Base-by-base conservation (phyloP, 1,140 invertebrate genomes). In the Euura saliciscinereae region DNA sequence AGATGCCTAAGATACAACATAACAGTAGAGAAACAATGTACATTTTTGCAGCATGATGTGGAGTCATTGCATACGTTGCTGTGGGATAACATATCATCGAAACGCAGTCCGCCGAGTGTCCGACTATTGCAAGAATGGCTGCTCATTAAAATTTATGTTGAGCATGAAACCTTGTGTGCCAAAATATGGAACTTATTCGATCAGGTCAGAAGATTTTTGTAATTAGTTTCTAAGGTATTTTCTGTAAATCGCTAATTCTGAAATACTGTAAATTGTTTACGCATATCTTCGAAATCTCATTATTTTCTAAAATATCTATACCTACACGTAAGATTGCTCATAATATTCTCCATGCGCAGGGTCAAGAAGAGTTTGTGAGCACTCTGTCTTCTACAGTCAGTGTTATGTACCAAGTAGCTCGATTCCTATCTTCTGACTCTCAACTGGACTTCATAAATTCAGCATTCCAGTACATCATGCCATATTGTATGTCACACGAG, bases 401-500 rank as follows among this genome's bases (percentile, higher is more conserved):
- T 44, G 84, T 91, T 43, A 75, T 89, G 28, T 86, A 87, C 77
- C 90, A 91, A 75, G 72, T 89, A 44, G 81, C 85, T 4, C 76
- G 71, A 70, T 66, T 80, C 46, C 76, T 87, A 11, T 13, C 77
- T 4, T 68, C 74, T 8, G 69, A 78, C 43, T 66, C 75, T 44
- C 78, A 82, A 73, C 72, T 79, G 44, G 66, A 79, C n/a, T 89
- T 88, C 72, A 83, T 89, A 70, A 73, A 77, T 44, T 75, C 73
- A 65, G 85, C 85, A 42, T 72, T 93, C 6, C 71, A 86, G 82
- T 71, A 86, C 79, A 82, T 94, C 42, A 77, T 94, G 11, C 91
- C 92, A 1, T 92, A 91, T 81, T 93, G 92, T 65, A 95, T 96
- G 92, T 93, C 92, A 2, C 92, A 96, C 72, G 90, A 96, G 80